Evolutionary conservation across 2,113 vertebrate species (phyloP), one percentile per base, ranked within the genome.

Genomic region (Euleptes europaea): DNA sequence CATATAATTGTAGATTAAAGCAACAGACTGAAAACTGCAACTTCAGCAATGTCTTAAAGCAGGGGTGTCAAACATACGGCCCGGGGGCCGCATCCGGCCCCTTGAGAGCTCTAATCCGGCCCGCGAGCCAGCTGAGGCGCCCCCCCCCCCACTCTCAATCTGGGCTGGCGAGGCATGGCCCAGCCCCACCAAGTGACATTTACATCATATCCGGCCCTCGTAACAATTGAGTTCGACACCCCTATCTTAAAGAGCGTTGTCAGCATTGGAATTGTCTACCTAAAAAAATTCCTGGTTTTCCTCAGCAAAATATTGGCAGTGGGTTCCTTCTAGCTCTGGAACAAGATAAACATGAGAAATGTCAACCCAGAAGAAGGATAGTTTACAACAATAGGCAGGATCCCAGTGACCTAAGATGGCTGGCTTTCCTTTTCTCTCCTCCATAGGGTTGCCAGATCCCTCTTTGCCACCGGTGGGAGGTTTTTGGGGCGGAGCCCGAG

Each of bases 251-350:
- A 33, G 65, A 85, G 26, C 63, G 8, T 23, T 51, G 66, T 82
- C 65, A 80, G 73, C 83, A 80, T 82, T 0, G 0, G 89, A 92
- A 84, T 26, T 31, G 86, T 72, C 84, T 89, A 85, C 66, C 31
- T n/a, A n/a, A 89, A 89, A 90, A 72, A 82, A 89, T 73, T 86
- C 89, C 91, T 87, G 89, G 54, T 90, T 92, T 85, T 89, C 51
- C 78, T 93, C 92, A 88, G 23, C 73, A 86, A 86, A 90, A 79
- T 83, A 84, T 79, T 60, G 51, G 87, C 78, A 88, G 86, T 65
- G 87, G 4, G 78, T 89, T 91, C 87, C 85, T 85, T 84, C 88
- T 75, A 84, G 88, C 84, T 78, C 57, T 11, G 31, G 70, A 88
- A 85, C 63, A 66, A 40, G 84, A 88, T 47, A 49, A 87, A 90